phyloP scores from a whole-genome alignment of 2,113 vertebrate species.

The Rhinolophus sinicus region DNA sequence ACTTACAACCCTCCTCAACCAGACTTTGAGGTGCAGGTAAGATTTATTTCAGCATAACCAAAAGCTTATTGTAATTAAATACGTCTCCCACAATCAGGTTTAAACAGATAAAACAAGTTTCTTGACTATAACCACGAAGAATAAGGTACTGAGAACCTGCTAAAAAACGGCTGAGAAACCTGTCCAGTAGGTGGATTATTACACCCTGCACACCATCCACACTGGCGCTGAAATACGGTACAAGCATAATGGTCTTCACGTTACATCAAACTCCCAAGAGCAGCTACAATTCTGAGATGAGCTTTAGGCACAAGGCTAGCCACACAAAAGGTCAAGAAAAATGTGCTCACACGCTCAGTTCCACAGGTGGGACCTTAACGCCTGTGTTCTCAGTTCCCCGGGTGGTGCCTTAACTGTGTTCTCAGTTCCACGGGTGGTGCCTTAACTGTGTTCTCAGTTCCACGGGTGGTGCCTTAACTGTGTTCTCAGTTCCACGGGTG shows the following conservation, averaged over 20 bases:
- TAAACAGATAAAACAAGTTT: slow-evolving; percentile 38
- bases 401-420: neutral
- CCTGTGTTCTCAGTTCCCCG: neutral
- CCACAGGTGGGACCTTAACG: neutral
- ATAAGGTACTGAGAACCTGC: neutral
- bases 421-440: neutral
- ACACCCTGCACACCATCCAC: neutral
- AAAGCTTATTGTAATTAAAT: slow-evolving; percentile 18
- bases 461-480: neutral
- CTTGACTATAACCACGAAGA: neutral
- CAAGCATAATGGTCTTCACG: neutral
- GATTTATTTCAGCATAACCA: neutral
- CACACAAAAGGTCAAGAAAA: neutral
- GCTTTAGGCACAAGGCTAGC: neutral
- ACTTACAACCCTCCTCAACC: neutral
- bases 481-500: neutral
- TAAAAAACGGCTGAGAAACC: neutral
- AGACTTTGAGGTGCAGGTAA: neutral
- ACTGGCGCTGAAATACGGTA: neutral
- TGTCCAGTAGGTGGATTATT: neutral
- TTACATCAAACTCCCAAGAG: neutral
- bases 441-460: neutral
- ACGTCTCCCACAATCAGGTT: neutral
- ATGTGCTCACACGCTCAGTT: neutral
- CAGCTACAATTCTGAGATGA: neutral